phyloP scores from a whole-genome alignment of 64 coral and sea anemone genomes.

The Hydrozoanthus tunicans region DNA sequence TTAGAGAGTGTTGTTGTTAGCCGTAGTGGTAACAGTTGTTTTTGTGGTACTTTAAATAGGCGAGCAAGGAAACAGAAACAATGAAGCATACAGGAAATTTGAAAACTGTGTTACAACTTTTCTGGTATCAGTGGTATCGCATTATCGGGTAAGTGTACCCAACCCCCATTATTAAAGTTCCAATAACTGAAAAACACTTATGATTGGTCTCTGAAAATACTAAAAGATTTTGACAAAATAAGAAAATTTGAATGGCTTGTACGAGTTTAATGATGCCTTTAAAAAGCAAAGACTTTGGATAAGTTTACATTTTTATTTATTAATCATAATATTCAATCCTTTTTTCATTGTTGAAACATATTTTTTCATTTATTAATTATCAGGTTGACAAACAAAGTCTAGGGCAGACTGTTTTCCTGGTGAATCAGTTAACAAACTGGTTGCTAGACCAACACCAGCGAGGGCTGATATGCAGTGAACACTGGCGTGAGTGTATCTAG shows the following conservation, averaged over 20 bases:
- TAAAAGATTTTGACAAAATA: too few relatives aligned
- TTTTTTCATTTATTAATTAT: background rate
- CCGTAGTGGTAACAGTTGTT: background rate
- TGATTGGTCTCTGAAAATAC: background rate
- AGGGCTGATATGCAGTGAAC: background rate
- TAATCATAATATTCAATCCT: background rate
- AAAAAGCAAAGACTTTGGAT: too few relatives aligned
- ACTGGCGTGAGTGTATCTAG: slow-evolving; percentile 4
- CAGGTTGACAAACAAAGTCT: slow-evolving; percentile 39
- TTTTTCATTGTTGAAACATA: background rate
- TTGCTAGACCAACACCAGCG: slow-evolving; percentile 3
- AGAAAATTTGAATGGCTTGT: too few relatives aligned
- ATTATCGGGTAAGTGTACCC: background rate
- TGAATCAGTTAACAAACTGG: slow-evolving; percentile 31
- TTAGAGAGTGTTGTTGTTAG: background rate
- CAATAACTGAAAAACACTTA: background rate
- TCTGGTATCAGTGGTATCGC: slow-evolving; percentile 6
- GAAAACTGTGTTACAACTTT: background rate
- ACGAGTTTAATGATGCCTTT: too few relatives aligned
- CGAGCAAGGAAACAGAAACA: background rate
- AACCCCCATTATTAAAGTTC: background rate
- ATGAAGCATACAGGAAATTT: background rate
- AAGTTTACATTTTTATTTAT: background rate
- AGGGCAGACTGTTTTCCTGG: slow-evolving; percentile 25
- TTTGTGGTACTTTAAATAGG: background rate